These are phyloP conservation scores for Sebastes cheni DNA, from an alignment of 2,797 vertebrate species.

Conservation along the genomic window DNA sequence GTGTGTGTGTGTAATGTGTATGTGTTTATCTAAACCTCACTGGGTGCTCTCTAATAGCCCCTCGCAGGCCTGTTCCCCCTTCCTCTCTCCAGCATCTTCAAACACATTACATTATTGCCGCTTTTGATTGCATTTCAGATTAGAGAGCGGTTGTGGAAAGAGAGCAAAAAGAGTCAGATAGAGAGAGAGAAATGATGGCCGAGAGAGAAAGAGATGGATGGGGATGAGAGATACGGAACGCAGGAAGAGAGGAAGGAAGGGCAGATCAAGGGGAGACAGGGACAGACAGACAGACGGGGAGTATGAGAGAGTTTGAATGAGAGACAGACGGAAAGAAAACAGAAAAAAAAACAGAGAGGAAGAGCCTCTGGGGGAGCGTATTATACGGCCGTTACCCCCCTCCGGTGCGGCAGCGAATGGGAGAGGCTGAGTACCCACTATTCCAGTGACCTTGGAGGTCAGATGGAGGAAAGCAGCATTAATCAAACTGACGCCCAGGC, in stretches of 20 bases:
- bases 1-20: conserved; percentile 33
- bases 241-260: conserved; percentile 47
- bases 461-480: conserved; percentile 78
- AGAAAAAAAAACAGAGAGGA: conserved; percentile 34
- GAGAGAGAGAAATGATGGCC: conserved; percentile 24
- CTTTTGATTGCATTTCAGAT: conserved; percentile 81
- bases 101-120: conserved; percentile 65
- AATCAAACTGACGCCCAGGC: conserved; percentile 77
- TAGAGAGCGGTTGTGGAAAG: conserved; percentile 49
- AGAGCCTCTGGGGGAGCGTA: conserved; percentile 68
- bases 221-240: conserved; percentile 25
- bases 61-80: conserved; percentile 33
- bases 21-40: conserved; percentile 58
- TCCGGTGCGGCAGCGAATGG: conserved; percentile 48
- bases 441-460: conserved; percentile 80
- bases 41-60: conserved; percentile 56
- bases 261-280: conserved; percentile 56
- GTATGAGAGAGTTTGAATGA: conserved; percentile 38
- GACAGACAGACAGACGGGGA: conserved; percentile 24
- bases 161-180: conserved; percentile 43
- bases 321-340: conserved; percentile 35
- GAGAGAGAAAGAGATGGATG: conserved; percentile 48
- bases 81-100: conserved; percentile 50
- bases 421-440: conserved; percentile 72
- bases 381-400: conserved; percentile 73